Evolutionary conservation across 1,140 invertebrate genomes (phyloP).

Genomic region (Zelostemma sp.): DNA sequence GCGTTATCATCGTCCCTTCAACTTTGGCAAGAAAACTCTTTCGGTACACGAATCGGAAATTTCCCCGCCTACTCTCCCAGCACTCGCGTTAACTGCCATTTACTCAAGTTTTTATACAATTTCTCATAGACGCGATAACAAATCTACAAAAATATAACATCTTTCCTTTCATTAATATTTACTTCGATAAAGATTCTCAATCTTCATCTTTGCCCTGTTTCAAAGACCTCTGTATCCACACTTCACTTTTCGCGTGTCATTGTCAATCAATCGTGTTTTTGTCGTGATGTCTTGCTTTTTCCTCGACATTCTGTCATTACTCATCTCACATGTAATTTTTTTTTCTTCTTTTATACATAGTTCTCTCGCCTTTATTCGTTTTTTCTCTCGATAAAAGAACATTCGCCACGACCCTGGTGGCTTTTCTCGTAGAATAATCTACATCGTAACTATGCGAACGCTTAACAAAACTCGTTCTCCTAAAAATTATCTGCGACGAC

Average conservation of each 20-base stretch:
- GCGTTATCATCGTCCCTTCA: conserved; percentile 36
- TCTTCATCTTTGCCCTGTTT: conserved; percentile 29
- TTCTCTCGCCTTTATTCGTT: neutral
- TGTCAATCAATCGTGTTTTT: conserved; percentile 48
- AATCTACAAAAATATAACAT: conserved; percentile 71
- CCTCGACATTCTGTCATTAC: conserved; percentile 13
- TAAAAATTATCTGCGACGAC: conserved; percentile 19
- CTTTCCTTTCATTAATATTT: conserved; percentile 60
- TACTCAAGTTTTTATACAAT: conserved; percentile 57
- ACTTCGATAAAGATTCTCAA: conserved; percentile 59
- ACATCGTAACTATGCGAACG: conserved; percentile 40
- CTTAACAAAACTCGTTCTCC: conserved; percentile 15
- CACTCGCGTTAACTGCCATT: conserved; percentile 41
- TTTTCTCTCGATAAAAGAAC: conserved; percentile 46
- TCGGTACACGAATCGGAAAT: no score
- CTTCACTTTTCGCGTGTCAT: conserved; percentile 11
- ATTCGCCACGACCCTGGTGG: conserved; percentile 17
- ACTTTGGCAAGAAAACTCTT: no score
- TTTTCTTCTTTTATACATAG: conserved; percentile 10
- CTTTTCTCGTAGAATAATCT: conserved; percentile 54
- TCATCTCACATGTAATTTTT: conserved; percentile 15
- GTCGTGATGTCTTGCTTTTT: conserved; percentile 53
- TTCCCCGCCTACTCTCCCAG: no score
- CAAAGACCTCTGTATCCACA: conserved; percentile 37
- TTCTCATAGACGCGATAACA: conserved; percentile 69